A percentile compares a stretch with the other conserved stretches of the same genome.
Evolutionary conservation across 2,113 vertebrate genomes (phyloP).

Genomic region (Cercocebus atys): DNA sequence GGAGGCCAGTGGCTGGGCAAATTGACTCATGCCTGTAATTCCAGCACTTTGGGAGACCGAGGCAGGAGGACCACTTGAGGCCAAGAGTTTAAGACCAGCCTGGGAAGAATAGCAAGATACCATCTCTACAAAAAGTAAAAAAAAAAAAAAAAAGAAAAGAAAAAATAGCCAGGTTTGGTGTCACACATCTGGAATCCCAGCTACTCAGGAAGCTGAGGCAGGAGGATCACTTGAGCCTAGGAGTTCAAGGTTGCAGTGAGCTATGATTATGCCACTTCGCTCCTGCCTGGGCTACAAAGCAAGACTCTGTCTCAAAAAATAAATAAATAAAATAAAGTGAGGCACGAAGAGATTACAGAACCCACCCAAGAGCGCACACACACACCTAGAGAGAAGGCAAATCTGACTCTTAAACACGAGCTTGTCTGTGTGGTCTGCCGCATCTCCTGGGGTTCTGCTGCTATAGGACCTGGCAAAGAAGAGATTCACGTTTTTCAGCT

Average conservation of each 20-base stretch:
- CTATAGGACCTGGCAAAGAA: background rate
- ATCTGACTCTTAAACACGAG: background rate
- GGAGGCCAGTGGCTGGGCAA: too few relatives aligned
- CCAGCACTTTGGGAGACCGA: background rate
- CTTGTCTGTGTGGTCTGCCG: background rate
- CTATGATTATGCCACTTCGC: background rate
- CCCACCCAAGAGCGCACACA: background rate
- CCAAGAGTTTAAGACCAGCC: background rate
- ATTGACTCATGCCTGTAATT: background rate
- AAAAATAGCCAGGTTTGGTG: background rate
- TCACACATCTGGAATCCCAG: background rate
- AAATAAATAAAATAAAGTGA: background rate
- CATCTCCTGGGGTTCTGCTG: background rate
- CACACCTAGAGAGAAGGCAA: background rate
- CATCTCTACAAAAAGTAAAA: background rate
- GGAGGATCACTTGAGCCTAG: background rate
- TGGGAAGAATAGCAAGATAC: background rate
- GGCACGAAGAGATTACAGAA: background rate
- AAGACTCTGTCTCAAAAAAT: background rate
- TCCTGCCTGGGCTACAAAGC: background rate
- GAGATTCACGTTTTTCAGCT: background rate
- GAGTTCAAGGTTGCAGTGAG: background rate
- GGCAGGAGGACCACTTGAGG: background rate
- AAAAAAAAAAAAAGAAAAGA: too few relatives aligned
- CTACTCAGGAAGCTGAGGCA: background rate